Percentiles rank a stretch among this genome's conserved stretches.
phyloP scores from a whole-genome alignment of 1,140 invertebrate genomes.

The Rhagoletis pomonella region DNA sequence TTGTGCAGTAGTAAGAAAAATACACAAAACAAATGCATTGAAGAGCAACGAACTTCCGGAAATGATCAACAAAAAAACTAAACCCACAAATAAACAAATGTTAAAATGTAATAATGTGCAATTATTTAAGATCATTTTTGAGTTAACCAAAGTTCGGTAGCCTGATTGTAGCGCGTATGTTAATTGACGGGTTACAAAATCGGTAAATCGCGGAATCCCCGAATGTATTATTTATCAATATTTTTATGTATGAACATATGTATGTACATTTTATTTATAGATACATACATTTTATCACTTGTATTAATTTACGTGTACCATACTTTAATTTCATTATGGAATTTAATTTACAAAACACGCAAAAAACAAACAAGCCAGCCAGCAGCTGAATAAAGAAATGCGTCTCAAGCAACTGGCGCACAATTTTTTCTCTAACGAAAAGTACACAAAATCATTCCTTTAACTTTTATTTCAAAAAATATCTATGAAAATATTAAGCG shows the following conservation, averaged over 20 bases:
- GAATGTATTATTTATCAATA: constrained; percentile 6
- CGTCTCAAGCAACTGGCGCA: too few species aligned
- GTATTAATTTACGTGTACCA: background rate
- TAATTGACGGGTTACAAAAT: constrained; percentile 2
- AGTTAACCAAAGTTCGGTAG: background rate
- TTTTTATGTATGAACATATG: background rate
- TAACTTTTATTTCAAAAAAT: background rate
- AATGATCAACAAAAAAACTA: background rate
- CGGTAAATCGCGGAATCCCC: background rate
- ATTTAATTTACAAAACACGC: background rate
- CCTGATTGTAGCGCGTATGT: background rate
- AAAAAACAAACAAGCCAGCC: too few species aligned
- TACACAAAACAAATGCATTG: background rate
- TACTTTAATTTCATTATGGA: constrained; percentile 1
- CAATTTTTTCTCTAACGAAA: background rate
- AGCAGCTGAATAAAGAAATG: too few species aligned
- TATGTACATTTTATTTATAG: background rate
- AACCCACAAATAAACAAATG: background rate
- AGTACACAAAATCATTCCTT: constrained; percentile 20
- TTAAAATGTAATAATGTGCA: background rate
- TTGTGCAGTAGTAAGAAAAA: background rate
- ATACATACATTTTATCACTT: background rate
- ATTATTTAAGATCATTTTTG: background rate
- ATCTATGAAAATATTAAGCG: constrained; percentile 16
- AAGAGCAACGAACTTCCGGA: background rate